phyloP scores from a whole-genome alignment of 2,113 vertebrate species.

The Zosterops borbonicus region DNA sequence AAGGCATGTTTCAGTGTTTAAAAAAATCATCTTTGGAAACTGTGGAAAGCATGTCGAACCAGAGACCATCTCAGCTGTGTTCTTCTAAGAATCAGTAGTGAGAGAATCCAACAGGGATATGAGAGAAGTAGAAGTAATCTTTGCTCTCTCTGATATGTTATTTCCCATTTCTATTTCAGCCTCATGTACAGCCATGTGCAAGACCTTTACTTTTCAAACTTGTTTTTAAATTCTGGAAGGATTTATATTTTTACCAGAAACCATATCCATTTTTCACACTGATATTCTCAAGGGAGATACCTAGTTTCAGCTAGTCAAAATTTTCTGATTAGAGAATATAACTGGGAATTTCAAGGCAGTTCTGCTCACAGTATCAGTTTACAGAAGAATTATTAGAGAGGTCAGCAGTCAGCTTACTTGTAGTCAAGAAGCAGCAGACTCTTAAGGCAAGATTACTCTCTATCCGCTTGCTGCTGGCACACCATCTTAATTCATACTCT shows the following conservation, averaged over 20 bases:
- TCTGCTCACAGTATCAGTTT: not conserved
- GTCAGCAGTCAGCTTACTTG: not conserved
- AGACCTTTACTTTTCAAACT: not conserved
- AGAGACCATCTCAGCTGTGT: not conserved
- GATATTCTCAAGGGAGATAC: not conserved
- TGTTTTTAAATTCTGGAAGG: not conserved
- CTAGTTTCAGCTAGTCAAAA: not conserved
- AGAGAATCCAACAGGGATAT: not conserved
- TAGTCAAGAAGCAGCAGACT: not conserved
- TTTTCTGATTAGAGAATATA: not conserved
- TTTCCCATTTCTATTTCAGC: not conserved
- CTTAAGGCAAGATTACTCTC: not conserved
- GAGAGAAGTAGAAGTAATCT: not conserved
- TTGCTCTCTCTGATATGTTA: not conserved
- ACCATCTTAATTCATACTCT: not conserved
- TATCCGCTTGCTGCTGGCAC: not conserved
- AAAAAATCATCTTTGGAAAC: not conserved
- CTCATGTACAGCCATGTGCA: not conserved
- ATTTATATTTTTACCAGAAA: constrained; percentile 15
- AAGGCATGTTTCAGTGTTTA: not conserved
- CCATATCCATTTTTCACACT: not conserved
- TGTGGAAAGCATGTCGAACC: not conserved
- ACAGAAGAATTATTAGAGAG: not conserved
- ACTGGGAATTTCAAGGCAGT: not conserved
- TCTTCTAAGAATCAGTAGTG: not conserved